Conservation (phyloP, 2,888 invertebrate genomes). For the Chloromyia formosa region DNA sequence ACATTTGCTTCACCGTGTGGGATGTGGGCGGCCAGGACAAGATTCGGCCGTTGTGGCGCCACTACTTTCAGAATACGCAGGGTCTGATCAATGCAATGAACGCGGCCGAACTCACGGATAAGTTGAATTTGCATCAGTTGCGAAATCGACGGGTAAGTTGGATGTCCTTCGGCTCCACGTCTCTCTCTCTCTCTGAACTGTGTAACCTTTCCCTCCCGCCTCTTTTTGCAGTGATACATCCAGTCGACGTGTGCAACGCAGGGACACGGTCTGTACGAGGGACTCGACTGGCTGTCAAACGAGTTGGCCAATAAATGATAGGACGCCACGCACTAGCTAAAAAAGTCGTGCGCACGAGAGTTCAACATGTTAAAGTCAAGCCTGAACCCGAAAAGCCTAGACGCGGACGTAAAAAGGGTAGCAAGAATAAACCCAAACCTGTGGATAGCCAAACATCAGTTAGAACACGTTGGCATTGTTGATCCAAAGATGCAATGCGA, state of each 20-base stretch:
- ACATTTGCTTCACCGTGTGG: slow-evolving; percentile 99
- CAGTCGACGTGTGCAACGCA: slow-evolving; percentile 96
- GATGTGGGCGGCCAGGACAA: slow-evolving; percentile 99
- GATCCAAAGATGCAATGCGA: too few species aligned
- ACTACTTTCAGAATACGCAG: slow-evolving; percentile 98
- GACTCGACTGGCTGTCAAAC: slow-evolving; percentile 94
- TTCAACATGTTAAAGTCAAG: too few species aligned
- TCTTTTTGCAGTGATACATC: slow-evolving; percentile 84
- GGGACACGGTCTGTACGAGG: slow-evolving; percentile 94
- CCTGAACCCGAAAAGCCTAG: too few species aligned
- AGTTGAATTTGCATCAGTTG: slow-evolving; percentile 85
- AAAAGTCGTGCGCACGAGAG: too few species aligned
- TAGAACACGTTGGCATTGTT: too few species aligned
- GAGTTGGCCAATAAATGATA: slow-evolving; percentile 87
- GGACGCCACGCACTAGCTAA: too few species aligned
- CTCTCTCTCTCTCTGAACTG: too few species aligned
- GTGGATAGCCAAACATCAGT: too few species aligned
- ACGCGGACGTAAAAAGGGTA: too few species aligned
- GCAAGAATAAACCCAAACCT: too few species aligned
- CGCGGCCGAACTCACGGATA: slow-evolving; percentile 92
- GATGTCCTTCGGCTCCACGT: slow-evolving; percentile 76
- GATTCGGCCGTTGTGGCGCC: slow-evolving; percentile 97
- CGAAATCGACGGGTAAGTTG: slow-evolving; percentile 80
- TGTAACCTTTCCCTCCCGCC: neutral
- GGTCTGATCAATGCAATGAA: slow-evolving; percentile 97